Base-by-base conservation (phyloP, 2,888 invertebrate species). In the Leucoma salicis region DNA sequence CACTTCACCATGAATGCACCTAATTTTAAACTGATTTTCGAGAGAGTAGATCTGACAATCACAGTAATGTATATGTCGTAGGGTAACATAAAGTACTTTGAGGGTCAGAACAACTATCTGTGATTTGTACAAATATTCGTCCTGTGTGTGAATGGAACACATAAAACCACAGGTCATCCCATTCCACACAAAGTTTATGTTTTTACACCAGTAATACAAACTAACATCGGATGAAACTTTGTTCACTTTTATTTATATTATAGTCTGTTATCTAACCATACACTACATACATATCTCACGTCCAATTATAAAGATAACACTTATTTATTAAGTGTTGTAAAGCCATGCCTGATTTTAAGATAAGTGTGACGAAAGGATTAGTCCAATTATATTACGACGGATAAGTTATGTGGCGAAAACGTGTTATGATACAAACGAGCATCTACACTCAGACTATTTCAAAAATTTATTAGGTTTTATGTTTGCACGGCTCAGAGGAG, bases 401-500 rank as follows among this genome's bases (percentile, higher is more conserved):
- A 32, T 38, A 41, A 39, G n/a, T 42, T 45, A 47, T 49, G 48
- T 53, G 47, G 34, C 38, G n/a, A 18, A 8, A 37, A 38, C 41
- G 14, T 3, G 21, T 21, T 21, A 21, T 21, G 5, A 21, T 8
- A 21, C 21, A 8, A 21, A 21, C 7, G 21, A 21, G 2, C n/a
- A 13, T 21, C 33, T 21, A 21, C 21, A 8, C 8, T 21, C 21
- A 21, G 8, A 21, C 7, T 21, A 21, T 14, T 29, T 29, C n/a
- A 27, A 11, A 10, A 27, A 13, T 13, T 29, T 42, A 15, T 28
- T 31, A 31, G 42, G 57, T 50, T 66, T 70, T 62, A 75, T 76
- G 72, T 76, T 78, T 69, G 70, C 72, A 71, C 70, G 74, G 68
- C 66, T 74, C 67, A 66, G 62, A 65, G 62, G 66, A 63, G 50